Evolutionary conservation across 2,113 vertebrate species (phyloP), one percentile per base, ranked within the genome.

Genomic region (Amblyornis subalaris): DNA sequence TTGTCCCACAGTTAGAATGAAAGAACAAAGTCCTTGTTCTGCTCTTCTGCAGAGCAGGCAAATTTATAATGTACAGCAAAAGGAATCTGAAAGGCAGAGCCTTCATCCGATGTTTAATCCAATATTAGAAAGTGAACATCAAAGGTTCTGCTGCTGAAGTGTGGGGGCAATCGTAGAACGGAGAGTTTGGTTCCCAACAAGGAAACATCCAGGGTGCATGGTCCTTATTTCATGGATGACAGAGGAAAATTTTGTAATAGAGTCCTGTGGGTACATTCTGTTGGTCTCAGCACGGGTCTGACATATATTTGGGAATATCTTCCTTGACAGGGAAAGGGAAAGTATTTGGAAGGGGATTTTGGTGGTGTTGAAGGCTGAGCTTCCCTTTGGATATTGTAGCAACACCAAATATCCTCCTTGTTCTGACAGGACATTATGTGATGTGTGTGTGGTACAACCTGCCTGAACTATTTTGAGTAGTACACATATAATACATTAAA

Each of bases 1-100:
- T 91, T 93, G 95, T 91, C 85, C 89, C 0, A 0, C 47, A 70
- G 81, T 11, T 64, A 79, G 58, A 57, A 76, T 69, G n/a, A 76
- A 75, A 87, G 93, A 79, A 67, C 36, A 42, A 89, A 94, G 91
- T 93, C 96, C 94, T 93, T 91, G 50, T 55, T 65, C 89, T 74
- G 61, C 72, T 86, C 70, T 94, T 94, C 29, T 91, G 93, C 87
- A 75, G 38, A 88, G 81, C 66, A 74, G 74, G 89, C 74, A 91
- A 25, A 69, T 91, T 94, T 91, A 10, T 36, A 81, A 75, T 16
- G 58, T 5, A 35, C 23, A 85, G 58, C 35, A 62, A 47, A 76
- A 94, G 10, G 61, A 81, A 82, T 73, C 50, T 85, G 81, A 78
- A 95, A 91, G 77, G 35, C 50, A 74, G 87, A 89, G 50, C 40